phyloP scores from a whole-genome alignment of 2,113 vertebrate species.

The Notiomystis cincta region DNA sequence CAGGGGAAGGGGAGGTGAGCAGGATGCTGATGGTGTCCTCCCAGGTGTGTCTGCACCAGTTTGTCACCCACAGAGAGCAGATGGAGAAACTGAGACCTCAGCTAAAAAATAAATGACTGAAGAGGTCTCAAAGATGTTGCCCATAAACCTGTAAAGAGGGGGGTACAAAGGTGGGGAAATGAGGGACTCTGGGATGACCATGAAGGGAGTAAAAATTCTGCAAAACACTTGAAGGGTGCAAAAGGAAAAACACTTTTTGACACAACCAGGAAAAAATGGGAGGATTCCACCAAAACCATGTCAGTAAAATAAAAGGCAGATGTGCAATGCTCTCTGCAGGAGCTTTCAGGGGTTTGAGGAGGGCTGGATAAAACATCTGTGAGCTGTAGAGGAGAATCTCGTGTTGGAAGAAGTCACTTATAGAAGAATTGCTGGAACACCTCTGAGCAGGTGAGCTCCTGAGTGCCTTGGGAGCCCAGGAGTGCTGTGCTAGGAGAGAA shows the following conservation, averaged over 20 bases:
- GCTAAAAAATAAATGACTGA: neutral
- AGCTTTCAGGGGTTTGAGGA: neutral
- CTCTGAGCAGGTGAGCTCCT: neutral
- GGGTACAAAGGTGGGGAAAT: neutral
- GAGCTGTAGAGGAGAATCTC: neutral
- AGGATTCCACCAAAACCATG: neutral
- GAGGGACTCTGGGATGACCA: neutral
- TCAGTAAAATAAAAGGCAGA: neutral
- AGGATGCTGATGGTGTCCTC: neutral
- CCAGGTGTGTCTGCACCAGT: accelerated
- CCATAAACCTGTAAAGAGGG: neutral
- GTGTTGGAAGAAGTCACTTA: neutral
- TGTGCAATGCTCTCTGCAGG: neutral
- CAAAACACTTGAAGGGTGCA: neutral
- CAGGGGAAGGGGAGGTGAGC: neutral
- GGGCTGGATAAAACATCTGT: neutral
- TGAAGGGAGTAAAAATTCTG: neutral
- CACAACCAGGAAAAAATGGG: neutral
- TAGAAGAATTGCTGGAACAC: neutral
- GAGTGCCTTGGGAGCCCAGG: neutral
- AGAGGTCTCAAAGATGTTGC: neutral
- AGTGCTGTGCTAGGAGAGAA: neutral
- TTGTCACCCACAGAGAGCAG: neutral
- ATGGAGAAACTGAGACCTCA: neutral
- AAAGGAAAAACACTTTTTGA: neutral